A percentile compares a stretch with the other conserved stretches of the same genome.
phyloP scores from a whole-genome alignment of 2,888 invertebrate genomes.

The Xestobium rufovillosum region DNA sequence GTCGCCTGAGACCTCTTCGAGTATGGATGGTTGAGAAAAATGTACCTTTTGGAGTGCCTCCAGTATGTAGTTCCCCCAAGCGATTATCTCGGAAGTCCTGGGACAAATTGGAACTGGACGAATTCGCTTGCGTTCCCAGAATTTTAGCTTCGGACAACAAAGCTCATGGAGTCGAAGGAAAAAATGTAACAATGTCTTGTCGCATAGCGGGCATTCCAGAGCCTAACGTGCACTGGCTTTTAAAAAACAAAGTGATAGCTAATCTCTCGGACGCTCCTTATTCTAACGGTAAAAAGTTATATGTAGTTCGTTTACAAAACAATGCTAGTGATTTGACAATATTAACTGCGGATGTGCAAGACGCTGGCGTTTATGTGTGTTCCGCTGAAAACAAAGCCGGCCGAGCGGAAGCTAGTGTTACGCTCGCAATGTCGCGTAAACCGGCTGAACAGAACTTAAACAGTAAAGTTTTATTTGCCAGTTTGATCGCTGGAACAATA shows the following conservation, averaged over 20 bases:
- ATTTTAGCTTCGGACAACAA: conserved; percentile 54
- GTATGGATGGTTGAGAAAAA: conserved; percentile 75
- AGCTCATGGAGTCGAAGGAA: conserved; percentile 61
- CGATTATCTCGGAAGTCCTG: conserved; percentile 59
- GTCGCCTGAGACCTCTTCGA: conserved; percentile 62
- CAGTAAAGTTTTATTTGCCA: conserved; percentile 56
- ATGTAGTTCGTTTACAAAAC: conserved; percentile 58
- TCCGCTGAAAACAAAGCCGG: conserved; percentile 77
- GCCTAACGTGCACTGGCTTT: conserved; percentile 65
- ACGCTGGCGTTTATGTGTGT: conserved; percentile 70
- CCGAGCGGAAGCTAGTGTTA: conserved; percentile 65
- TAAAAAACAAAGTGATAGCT: conserved; percentile 61
- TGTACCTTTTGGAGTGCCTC: conserved; percentile 64
- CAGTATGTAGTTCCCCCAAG: conserved; percentile 60
- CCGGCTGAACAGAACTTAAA: conserved; percentile 54
- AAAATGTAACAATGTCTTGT: conserved; percentile 67
- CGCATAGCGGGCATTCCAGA: conserved; percentile 59
- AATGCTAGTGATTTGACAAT: conserved; percentile 68
- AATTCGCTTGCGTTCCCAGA: conserved; percentile 71
- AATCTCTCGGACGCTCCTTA: conserved; percentile 49
- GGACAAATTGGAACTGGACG: conserved; percentile 70
- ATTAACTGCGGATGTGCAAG: conserved; percentile 62
- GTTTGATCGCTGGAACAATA: conserved; percentile 58
- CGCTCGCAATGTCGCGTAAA: conserved; percentile 60
- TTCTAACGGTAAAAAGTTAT: conserved; percentile 51